Conservation (phyloP, 1,140 invertebrate genomes). For the Heliconius nattereri region DNA sequence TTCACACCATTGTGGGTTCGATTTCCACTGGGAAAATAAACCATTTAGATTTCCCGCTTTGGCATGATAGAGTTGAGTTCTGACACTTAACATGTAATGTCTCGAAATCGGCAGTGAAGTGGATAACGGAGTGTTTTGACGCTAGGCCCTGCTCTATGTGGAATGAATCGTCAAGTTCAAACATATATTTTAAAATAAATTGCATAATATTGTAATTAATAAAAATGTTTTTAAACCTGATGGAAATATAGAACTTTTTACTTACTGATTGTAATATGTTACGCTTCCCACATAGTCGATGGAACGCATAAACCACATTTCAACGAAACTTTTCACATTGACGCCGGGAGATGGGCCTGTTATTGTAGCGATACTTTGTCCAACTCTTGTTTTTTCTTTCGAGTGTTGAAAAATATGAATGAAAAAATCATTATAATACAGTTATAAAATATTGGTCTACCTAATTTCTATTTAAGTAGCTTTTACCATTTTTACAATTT, state of each 20-base stretch:
- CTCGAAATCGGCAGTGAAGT: too few species aligned
- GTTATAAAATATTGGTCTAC: not conserved
- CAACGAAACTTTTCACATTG: slow-evolving; percentile 61
- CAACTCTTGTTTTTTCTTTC: slow-evolving; percentile 53
- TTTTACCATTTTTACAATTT: not conserved
- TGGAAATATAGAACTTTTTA: slow-evolving; percentile 23
- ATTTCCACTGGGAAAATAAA: too few species aligned
- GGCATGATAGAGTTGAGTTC: too few species aligned
- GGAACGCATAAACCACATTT: slow-evolving; percentile 68
- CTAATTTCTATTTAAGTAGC: not conserved
- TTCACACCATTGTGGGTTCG: too few species aligned
- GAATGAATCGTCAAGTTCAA: too few species aligned
- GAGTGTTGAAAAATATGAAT: not conserved
- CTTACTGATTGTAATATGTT: slow-evolving; percentile 67
- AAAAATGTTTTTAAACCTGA: not conserved
- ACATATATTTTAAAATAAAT: too few species aligned
- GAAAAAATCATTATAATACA: not conserved
- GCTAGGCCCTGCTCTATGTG: too few species aligned
- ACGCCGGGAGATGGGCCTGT: slow-evolving; percentile 51
- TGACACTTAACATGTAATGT: too few species aligned
- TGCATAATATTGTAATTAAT: not conserved
- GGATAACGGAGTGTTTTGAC: too few species aligned
- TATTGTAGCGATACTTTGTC: slow-evolving; percentile 65
- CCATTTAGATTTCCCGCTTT: too few species aligned
- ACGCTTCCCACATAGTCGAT: slow-evolving; percentile 57